Percentiles rank a stretch among this genome's conserved stretches.
These are phyloP conservation scores for Trichoplusia ni DNA, from an alignment of 1,140 invertebrate genomes.

Conservation along the genomic window DNA sequence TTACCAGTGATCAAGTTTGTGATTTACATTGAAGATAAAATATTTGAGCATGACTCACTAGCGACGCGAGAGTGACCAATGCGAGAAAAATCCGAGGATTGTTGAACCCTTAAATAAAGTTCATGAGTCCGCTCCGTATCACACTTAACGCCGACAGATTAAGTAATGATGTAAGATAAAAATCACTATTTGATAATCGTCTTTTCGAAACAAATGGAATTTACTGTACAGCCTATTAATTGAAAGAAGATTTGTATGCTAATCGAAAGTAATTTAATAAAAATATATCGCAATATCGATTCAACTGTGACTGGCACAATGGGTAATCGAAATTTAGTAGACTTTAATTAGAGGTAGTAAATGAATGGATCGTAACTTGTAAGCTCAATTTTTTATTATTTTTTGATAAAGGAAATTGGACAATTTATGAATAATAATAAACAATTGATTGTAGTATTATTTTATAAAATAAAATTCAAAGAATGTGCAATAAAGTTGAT, in stretches of 20 bases:
- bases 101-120: constrained; percentile 9
- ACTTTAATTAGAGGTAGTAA: not conserved
- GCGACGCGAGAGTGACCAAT: constrained; percentile 15
- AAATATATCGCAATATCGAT: not conserved
- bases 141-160: constrained; percentile 3
- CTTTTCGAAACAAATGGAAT: not conserved
- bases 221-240: not conserved
- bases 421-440: not conserved
- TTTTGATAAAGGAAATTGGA: not conserved
- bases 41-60: constrained; percentile 8
- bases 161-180: constrained; percentile 13
- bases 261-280: not conserved
- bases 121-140: constrained; percentile 4
- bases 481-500: not conserved
- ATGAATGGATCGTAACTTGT: not conserved
- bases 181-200: constrained; percentile 1
- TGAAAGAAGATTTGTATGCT: not conserved
- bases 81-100: constrained; percentile 8
- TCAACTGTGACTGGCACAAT: not conserved
- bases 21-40: constrained; percentile 20
- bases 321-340: not conserved
- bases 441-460: too few species aligned
- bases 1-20: not conserved
- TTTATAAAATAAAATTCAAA: too few species aligned
- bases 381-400: too few species aligned